Evolutionary conservation across 1,140 invertebrate species (phyloP), one percentile per base, ranked within the genome.

Genomic region (Trichonephila clavipes): DNA sequence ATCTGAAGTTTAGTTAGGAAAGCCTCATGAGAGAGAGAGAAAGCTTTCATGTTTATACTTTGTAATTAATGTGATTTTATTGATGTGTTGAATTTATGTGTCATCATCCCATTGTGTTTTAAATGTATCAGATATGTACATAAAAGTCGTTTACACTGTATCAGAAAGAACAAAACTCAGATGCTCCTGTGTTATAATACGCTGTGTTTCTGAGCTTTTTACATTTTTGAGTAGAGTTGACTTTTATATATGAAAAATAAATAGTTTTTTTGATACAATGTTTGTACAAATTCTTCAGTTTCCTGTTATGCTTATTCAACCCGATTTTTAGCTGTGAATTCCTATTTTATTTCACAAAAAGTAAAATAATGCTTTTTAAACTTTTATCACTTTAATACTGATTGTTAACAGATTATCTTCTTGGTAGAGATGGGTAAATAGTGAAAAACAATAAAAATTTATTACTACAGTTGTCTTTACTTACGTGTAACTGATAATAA

Each of bases 221-320:
- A 88, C 85, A 88, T 88, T 93, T 87, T 88, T 93, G 85, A 93
- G 66, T 88, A 28, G 58, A 81, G 62, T 93, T 87, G 44, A 93
- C 85, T 93, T 93, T 93, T 93, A 87, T 93, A 93, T 88, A 88
- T 88, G 92, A 69, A 88, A 51, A 93, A 93, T 93, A 93, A 93
- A 93, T 93, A 88, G 85, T 62, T 88, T 88, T 86, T 93, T 93
- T 87, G 62, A 61, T 93, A 93, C 82, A 92, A 6, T 44, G 51
- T 24, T 24, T 59, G 34, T 88, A 5, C 19, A 88, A 44, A 44
- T 85, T 85, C 34, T 12, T 16, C 66, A 24, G 2, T 69, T 66
- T 66, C 19, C n/a, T 40, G 4, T 40, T 40, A 8, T 51, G 7
- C 10, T 51, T 51, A 51, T 51, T 40, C 4, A 40, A 1, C 34